These are phyloP conservation scores for Eilema caniola DNA, from an alignment of 2,888 invertebrate genomes.

Conservation along the genomic window DNA sequence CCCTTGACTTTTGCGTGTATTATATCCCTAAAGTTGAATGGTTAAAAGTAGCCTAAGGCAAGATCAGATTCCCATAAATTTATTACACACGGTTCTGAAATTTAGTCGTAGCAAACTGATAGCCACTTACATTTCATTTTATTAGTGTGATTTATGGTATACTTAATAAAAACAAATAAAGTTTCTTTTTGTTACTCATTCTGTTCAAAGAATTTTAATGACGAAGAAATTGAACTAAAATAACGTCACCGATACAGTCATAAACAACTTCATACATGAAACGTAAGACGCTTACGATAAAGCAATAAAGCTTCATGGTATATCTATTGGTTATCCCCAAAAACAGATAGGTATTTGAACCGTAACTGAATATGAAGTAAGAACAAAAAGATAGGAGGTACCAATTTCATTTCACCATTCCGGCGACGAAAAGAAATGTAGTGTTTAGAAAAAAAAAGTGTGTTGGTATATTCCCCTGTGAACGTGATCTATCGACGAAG, in stretches of 20 bases:
- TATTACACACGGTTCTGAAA: not conserved
- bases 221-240: not conserved
- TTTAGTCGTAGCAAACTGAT: not conserved
- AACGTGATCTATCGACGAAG: conserved; percentile 75
- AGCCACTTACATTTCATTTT: not conserved
- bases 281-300: conserved; percentile 4
- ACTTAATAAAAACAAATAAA: not conserved
- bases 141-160: not conserved
- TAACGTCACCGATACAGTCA: not conserved
- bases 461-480: conserved; percentile 58
- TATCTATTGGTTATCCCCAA: conserved; percentile 20
- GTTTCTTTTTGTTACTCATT: too few species aligned
- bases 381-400: conserved; percentile 18
- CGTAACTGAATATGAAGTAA: conserved; percentile 19
- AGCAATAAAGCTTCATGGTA: conserved; percentile 11
- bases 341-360: conserved; percentile 10
- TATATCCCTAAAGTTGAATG: not conserved
- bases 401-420: conserved; percentile 47
- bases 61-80: not conserved
- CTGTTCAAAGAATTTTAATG: not conserved
- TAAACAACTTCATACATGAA: conserved; percentile 4
- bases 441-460: conserved; percentile 51
- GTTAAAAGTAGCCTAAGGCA: not conserved
- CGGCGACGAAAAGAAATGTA: conserved; percentile 41
- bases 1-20: not conserved